These are phyloP conservation scores for Druceiella hillmani DNA, from an alignment of 2,888 invertebrate species.

Conservation along the genomic window DNA sequence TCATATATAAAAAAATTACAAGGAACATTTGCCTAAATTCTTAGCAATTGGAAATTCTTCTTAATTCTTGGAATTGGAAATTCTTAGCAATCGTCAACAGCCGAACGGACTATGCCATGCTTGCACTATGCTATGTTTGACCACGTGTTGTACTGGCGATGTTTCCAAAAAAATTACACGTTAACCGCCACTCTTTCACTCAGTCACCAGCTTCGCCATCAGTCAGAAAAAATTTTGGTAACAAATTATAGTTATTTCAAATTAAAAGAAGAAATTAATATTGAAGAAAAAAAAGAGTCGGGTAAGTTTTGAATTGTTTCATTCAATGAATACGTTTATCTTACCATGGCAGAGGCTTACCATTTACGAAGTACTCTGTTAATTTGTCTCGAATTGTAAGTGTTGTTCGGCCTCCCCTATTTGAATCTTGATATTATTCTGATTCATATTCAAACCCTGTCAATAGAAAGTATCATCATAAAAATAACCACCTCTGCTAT, in stretches of 20 bases:
- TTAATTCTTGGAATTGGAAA: too few species aligned
- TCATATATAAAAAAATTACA: too few species aligned
- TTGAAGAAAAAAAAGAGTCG: constrained; percentile 7
- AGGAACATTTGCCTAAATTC: too few species aligned
- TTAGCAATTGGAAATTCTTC: too few species aligned
- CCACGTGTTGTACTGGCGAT: too few species aligned
- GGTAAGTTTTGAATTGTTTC: constrained; percentile 8
- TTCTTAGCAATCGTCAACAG: too few species aligned
- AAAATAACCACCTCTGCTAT: too few species aligned
- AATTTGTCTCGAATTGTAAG: constrained; percentile 13
- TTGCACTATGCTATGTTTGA: too few species aligned
- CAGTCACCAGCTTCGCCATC: too few species aligned
- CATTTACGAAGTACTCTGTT: constrained; percentile 10
- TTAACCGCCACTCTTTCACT: too few species aligned
- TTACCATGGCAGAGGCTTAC: constrained; percentile 7
- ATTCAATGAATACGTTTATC: constrained; percentile 3
- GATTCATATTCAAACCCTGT: constrained; percentile 15
- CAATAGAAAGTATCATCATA: constrained; percentile 14
- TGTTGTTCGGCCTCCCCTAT: constrained; percentile 13
- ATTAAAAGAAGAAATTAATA: constrained; percentile 9
- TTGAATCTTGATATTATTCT: constrained; percentile 3
- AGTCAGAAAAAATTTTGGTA: constrained; percentile 11
- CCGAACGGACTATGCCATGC: too few species aligned
- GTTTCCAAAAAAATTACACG: too few species aligned
- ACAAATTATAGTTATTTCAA: constrained; percentile 9